Evolutionary conservation across 1,140 invertebrate species (phyloP).

Genomic region (Homalodisca vitripennis): DNA sequence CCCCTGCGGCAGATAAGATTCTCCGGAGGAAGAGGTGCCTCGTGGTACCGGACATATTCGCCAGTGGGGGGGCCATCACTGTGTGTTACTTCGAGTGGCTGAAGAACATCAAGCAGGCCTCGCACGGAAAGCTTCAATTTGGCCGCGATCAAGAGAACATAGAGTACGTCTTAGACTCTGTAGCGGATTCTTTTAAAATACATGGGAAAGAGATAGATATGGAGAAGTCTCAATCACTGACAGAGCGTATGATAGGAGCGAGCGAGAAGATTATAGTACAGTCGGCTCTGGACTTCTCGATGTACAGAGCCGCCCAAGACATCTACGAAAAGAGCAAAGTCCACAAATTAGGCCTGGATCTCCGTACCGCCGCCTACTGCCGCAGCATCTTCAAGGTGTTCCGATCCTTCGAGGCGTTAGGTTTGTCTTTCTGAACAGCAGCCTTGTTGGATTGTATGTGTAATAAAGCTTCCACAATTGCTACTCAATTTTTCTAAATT

Average conservation of each 20-base stretch:
- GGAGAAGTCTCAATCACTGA: slow-evolving; percentile 59
- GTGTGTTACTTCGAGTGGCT: slow-evolving; percentile 93
- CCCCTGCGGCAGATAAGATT: slow-evolving; percentile 95
- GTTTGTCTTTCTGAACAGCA: slow-evolving; percentile 55
- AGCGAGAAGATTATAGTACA: slow-evolving; percentile 75
- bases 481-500: too few relatives aligned
- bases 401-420: slow-evolving; percentile 72
- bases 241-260: slow-evolving; percentile 62
- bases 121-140: slow-evolving; percentile 83
- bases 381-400: slow-evolving; percentile 83
- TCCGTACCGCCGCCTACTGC: slow-evolving; percentile 81
- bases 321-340: slow-evolving; percentile 56
- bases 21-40: slow-evolving; percentile 92
- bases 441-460: too few relatives aligned
- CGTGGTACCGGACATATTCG: slow-evolving; percentile 83
- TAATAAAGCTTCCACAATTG: too few relatives aligned
- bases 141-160: slow-evolving; percentile 82
- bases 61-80: slow-evolving; percentile 75
- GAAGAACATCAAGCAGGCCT: slow-evolving; percentile 89
- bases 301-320: slow-evolving; percentile 58
- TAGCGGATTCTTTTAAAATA: slow-evolving; percentile 62
- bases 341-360: slow-evolving; percentile 74
- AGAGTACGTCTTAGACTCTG: slow-evolving; percentile 66
- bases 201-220: slow-evolving; percentile 52
- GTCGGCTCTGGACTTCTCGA: slow-evolving; percentile 69